phyloP scores from a whole-genome alignment of 2,888 invertebrate species.

The Brassicogethes aeneus region DNA sequence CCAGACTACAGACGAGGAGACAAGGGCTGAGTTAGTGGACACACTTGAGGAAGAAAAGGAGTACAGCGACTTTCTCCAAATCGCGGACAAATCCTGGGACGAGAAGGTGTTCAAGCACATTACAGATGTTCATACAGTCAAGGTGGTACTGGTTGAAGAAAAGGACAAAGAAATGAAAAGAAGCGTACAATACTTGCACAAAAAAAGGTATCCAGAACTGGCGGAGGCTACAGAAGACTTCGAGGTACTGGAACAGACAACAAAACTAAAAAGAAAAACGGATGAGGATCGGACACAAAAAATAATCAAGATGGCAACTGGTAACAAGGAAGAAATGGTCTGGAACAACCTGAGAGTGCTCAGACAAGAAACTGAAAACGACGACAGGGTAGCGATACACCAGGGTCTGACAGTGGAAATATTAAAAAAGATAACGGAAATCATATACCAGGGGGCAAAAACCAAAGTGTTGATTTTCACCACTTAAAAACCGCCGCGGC shows the following conservation, averaged over 20 bases:
- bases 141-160: conserved; percentile 6
- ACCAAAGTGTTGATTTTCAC: not conserved
- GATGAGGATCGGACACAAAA: conserved; percentile 1
- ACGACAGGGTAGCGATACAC: conserved; percentile 2
- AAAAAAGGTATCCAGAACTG: conserved; percentile 6
- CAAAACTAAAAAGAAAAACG: conserved; percentile 3
- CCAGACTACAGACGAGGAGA: no score
- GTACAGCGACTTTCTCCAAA: no score
- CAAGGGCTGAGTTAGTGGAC: no score
- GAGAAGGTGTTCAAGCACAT: no score
- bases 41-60: no score
- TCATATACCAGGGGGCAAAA: not conserved
- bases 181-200: conserved; percentile 5
- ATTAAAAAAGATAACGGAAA: conserved; percentile 4
- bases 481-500: no score
- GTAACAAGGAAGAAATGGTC: not conserved
- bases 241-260: conserved; percentile 6
- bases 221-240: conserved; percentile 4
- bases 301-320: conserved; percentile 2
- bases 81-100: no score
- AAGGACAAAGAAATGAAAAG: conserved; percentile 4
- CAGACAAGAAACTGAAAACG: conserved; percentile 4
- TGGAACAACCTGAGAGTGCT: conserved; percentile 4
- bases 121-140: no score
- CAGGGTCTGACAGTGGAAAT: not conserved